Evolutionary conservation across 2,113 vertebrate genomes (phyloP).

Genomic region (Pithys albifrons): DNA sequence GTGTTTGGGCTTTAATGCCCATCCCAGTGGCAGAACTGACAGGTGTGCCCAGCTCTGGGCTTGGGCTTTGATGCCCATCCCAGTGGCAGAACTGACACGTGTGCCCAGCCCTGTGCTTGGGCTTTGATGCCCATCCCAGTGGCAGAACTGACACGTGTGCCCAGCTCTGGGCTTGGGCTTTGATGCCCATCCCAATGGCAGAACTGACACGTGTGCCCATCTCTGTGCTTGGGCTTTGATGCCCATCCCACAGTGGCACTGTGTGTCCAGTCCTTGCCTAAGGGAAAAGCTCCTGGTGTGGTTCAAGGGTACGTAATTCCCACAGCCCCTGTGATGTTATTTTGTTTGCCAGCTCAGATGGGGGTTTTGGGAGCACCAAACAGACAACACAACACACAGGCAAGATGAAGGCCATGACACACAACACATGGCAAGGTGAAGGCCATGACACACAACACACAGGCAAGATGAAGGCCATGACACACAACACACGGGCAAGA

Average conservation of each 20-base stretch:
- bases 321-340: background rate
- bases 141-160: too few relatives aligned
- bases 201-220: too few relatives aligned
- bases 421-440: background rate
- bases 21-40: too few relatives aligned
- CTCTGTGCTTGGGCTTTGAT: background rate
- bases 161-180: too few relatives aligned
- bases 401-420: too few relatives aligned
- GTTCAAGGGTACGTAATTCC: background rate
- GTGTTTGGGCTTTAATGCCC: background rate
- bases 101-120: background rate
- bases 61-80: background rate
- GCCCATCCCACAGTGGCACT: background rate
- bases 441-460: accelerated
- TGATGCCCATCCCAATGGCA: too few relatives aligned
- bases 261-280: background rate
- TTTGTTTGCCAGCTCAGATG: background rate
- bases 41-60: background rate
- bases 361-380: background rate
- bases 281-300: background rate
- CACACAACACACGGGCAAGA: accelerated
- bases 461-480: background rate
- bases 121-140: too few relatives aligned
- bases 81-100: background rate
- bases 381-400: accelerated